These are phyloP conservation scores for Lepidochrysops patricia DNA, from an alignment of 2,888 invertebrate genomes.

Conservation along the genomic window DNA sequence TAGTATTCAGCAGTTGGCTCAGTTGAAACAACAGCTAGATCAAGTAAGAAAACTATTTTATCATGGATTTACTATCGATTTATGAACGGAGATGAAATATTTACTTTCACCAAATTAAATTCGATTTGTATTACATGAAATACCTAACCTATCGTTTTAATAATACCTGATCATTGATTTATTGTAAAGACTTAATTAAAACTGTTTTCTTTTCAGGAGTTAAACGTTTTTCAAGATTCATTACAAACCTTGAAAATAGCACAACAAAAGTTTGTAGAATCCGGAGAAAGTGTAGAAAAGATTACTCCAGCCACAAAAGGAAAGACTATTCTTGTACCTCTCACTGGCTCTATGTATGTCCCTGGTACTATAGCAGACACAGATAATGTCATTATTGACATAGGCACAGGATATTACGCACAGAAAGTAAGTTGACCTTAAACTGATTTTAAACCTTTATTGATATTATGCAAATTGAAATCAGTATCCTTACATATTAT, in stretches of 20 bases:
- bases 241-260: constrained; percentile 91
- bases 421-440: constrained; percentile 80
- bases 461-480: neutral
- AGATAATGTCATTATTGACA: constrained; percentile 92
- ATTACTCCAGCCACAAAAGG: constrained; percentile 84
- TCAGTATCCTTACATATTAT: no score
- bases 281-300: constrained; percentile 88
- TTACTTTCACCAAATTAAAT: no score
- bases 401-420: constrained; percentile 97
- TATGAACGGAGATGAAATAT: no score
- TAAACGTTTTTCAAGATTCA: constrained; percentile 92
- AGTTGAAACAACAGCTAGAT: constrained; percentile 90
- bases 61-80: neutral
- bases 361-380: constrained; percentile 90
- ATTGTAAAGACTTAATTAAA: neutral
- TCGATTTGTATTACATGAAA: no score
- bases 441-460: neutral
- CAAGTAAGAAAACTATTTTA: constrained; percentile 71
- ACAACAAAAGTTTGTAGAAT: constrained; percentile 91
- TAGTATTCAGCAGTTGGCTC: constrained; percentile 85
- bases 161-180: no score
- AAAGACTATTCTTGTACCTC: constrained; percentile 91
- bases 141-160: no score
- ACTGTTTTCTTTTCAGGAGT: constrained; percentile 76
- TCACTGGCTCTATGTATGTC: constrained; percentile 98